Evolutionary conservation across 2,113 vertebrate species (phyloP).

Genomic region (Lipophrys pholis): DNA sequence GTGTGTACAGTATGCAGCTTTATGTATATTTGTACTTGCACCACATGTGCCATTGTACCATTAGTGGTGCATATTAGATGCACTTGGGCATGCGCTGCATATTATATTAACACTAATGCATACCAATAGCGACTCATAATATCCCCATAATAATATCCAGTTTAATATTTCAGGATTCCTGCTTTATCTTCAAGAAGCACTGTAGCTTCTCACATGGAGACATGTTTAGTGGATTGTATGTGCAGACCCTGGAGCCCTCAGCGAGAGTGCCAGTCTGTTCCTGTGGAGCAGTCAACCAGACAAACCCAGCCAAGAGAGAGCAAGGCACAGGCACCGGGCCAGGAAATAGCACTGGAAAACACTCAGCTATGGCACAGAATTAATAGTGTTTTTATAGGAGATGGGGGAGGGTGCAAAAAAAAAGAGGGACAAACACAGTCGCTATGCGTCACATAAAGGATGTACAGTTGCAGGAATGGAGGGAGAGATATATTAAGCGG

Average conservation of each 20-base stretch:
- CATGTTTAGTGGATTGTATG: slow-evolving; percentile 75
- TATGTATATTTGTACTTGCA: slow-evolving; percentile 26
- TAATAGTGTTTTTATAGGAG: slow-evolving; percentile 70
- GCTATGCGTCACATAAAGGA: slow-evolving; percentile 40
- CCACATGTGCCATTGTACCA: slow-evolving; percentile 4
- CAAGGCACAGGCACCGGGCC: slow-evolving; percentile 74
- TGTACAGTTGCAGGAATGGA: slow-evolving; percentile 28
- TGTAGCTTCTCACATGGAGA: slow-evolving; percentile 68
- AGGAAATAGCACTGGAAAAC: slow-evolving; percentile 77
- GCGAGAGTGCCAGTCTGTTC: slow-evolving; percentile 85
- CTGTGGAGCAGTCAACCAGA: slow-evolving; percentile 82
- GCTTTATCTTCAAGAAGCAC: slow-evolving; percentile 48
- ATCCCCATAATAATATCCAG: too few species aligned
- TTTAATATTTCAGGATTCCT: not conserved
- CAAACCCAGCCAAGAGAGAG: slow-evolving; percentile 79
- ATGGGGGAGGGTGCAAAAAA: slow-evolving; percentile 11
- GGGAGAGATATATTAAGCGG: slow-evolving; percentile 38
- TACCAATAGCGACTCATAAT: too few species aligned
- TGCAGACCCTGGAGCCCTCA: slow-evolving; percentile 79
- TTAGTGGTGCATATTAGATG: not conserved
- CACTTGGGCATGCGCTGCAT: slow-evolving; percentile 4
- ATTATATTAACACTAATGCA: not conserved
- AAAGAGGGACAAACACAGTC: slow-evolving; percentile 19
- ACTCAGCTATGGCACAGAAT: slow-evolving; percentile 71
- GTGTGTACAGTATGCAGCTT: slow-evolving; percentile 20